A percentile compares a stretch with the other conserved stretches of the same genome.
These are phyloP conservation scores for Standfussiana lucernea DNA, from an alignment of 2,888 invertebrate species.

Conservation along the genomic window DNA sequence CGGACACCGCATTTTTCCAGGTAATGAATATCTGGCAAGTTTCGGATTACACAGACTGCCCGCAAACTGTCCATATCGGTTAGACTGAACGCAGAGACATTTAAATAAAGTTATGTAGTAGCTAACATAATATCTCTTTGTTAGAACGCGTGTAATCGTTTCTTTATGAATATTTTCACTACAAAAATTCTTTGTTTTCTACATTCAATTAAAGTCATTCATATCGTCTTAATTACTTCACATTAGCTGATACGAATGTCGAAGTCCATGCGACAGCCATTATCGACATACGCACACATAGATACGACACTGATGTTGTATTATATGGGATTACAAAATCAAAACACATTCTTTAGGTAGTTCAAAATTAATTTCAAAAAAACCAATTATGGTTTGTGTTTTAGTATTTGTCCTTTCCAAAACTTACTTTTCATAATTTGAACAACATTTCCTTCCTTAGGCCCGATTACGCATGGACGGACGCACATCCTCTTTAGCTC, in stretches of 20 bases:
- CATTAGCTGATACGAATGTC: background rate
- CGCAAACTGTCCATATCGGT: background rate
- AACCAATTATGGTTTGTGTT: background rate
- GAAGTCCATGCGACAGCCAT: background rate
- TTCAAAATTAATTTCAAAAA: background rate
- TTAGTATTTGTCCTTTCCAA: background rate
- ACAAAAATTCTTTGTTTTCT: too few relatives aligned
- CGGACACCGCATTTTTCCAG: background rate
- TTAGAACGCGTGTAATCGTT: background rate
- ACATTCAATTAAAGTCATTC: background rate
- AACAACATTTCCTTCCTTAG: conserved; percentile 83
- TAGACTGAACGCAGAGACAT: background rate
- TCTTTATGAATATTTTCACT: background rate
- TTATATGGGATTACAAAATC: background rate
- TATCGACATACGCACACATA: background rate
- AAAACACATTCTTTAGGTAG: background rate
- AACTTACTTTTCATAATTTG: background rate
- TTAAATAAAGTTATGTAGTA: background rate
- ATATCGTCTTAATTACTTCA: background rate
- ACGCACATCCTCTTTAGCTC: conserved; percentile 91
- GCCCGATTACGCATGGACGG: conserved; percentile 95
- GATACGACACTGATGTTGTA: too few relatives aligned
- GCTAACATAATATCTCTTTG: background rate
- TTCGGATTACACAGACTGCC: background rate
- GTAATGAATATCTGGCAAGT: background rate